phyloP scores from a whole-genome alignment of 2,113 vertebrate species.

The Saccopteryx bilineata region DNA sequence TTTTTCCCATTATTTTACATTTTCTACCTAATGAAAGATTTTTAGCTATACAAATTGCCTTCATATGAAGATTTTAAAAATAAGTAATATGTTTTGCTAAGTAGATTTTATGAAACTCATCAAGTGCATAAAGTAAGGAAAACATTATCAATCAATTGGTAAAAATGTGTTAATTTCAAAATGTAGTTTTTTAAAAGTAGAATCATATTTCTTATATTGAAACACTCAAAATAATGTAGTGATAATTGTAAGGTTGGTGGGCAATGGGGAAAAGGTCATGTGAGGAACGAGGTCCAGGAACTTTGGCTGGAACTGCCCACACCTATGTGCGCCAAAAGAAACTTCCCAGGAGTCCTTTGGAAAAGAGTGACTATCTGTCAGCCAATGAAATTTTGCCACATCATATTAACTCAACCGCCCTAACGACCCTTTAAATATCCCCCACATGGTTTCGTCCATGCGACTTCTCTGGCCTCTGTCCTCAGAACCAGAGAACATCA shows the following conservation, averaged over 20 bases:
- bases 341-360: no score
- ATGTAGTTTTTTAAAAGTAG: background rate
- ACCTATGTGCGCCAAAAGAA: no score
- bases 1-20: background rate
- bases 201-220: background rate
- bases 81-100: constrained; percentile 19
- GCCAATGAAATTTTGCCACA: no score
- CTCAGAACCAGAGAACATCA: no score
- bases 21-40: background rate
- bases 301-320: no score
- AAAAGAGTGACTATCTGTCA: no score
- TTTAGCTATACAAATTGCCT: constrained; percentile 3
- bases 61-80: background rate
- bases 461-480: no score
- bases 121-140: background rate
- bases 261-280: no score
- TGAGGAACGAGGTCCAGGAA: no score
- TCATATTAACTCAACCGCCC: no score
- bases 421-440: no score
- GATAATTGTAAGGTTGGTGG: background rate
- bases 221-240: background rate
- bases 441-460: no score
- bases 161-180: constrained; percentile 13
- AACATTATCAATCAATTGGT: background rate
- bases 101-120: constrained; percentile 36